Conservation (phyloP, 1,140 invertebrate genomes). For the Penaeus chinensis region DNA sequence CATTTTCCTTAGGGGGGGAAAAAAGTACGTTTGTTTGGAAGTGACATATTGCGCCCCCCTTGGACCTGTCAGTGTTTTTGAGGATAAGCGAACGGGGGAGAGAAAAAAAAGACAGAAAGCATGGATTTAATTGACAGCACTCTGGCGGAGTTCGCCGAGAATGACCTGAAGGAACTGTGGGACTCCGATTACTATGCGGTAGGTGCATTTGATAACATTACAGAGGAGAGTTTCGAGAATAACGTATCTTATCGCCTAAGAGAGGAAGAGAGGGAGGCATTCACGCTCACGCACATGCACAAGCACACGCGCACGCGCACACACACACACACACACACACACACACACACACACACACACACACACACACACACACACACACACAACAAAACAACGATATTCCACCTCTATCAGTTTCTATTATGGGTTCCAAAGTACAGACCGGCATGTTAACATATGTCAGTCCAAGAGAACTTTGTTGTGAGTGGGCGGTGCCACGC, state of each 20-base stretch:
- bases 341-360: no score
- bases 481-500: background rate
- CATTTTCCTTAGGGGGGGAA: background rate
- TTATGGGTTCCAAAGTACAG: no score
- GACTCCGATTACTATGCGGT: conserved; percentile 63
- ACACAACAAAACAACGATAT: no score
- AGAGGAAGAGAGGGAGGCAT: background rate
- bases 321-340: no score
- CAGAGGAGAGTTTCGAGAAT: background rate
- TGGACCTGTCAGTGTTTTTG: background rate
- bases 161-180: conserved; percentile 61
- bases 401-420: no score
- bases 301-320: no score
- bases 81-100: background rate
- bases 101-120: conserved; percentile 66
- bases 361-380: no score
- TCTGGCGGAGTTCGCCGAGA: conserved; percentile 57
- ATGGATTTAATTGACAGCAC: conserved; percentile 62
- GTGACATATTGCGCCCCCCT: background rate
- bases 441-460: no score
- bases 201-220: conserved; percentile 9
- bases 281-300: no score
- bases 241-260: background rate
- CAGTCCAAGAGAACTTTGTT: background rate
- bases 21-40: background rate